Base-by-base conservation (phyloP, 1,140 invertebrate genomes). In the Neodiprion fabricii region DNA sequence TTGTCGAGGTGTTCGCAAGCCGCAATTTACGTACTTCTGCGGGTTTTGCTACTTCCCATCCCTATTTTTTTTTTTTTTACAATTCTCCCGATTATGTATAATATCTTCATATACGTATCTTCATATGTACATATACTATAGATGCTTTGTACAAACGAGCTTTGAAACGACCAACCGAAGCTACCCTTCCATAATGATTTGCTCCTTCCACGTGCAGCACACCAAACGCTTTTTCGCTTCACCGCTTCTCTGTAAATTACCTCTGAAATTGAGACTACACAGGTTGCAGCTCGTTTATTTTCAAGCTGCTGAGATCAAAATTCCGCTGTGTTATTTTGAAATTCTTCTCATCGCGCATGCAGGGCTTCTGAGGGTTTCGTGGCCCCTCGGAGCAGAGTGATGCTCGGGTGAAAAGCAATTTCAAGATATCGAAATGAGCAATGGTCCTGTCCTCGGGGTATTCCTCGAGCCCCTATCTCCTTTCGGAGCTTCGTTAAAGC, bases 361-460 rank as follows among this genome's bases (percentile, higher is more conserved):
- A 61, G n/a, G 53, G 53, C 53, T 61, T 61, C n/a, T 61, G 11
- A 61, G 11, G 9, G 28, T 3, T 3, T 40, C 53, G n/a, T 61
- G 9, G 11, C 53, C n/a, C 53, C 53, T 14, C n/a, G n/a, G 11
- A 61, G 53, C 53, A 61, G 53, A 61, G 53, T 14, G n/a, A 61
- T 61, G 53, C 53, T 12, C 53, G 5, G 11, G 11, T 61, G 53
- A 61, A 61, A 61, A 61, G 53, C n/a, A 61, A 61, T 61, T 61
- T 61, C 11, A 61, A 61, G 11, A 61, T 61, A 61, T 61, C 53
- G 53, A 61, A 61, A 61, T 61, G 53, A 61, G 53, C 53, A 61
- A 61, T 61, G 53, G 53, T 40, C 28, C 28, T 40, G 5, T 40
- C 28, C 28, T 40, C 28, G 28, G 28, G 28, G 28, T 40, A 17